phyloP scores from a whole-genome alignment of 2,888 invertebrate genomes.

The Trypoxylon attenuatum region DNA sequence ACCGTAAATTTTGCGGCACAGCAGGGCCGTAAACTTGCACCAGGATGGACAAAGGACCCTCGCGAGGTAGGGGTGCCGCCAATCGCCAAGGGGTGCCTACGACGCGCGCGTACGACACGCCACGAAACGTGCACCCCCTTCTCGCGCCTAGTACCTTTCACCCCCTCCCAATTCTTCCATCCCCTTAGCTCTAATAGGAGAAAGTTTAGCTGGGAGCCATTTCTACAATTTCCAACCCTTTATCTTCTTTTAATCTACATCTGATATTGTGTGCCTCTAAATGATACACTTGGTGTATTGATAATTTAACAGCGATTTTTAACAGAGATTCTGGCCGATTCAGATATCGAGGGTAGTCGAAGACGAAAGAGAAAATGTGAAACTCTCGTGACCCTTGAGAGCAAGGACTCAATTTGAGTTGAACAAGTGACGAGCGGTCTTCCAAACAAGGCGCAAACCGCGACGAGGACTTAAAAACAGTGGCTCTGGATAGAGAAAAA shows the following conservation, averaged over 20 bases:
- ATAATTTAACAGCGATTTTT: too few species aligned
- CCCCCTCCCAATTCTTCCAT: background rate
- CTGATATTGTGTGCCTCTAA: too few species aligned
- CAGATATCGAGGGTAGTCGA: background rate
- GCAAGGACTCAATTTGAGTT: background rate
- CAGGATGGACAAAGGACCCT: conserved; percentile 38
- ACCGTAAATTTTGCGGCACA: conserved; percentile 65
- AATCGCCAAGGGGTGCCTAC: conserved; percentile 29
- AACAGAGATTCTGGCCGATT: too few species aligned
- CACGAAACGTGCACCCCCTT: conserved; percentile 4
- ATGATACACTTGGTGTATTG: too few species aligned
- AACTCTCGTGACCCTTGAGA: background rate
- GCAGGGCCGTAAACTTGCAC: conserved; percentile 58
- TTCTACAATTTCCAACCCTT: background rate
- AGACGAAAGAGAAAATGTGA: background rate
- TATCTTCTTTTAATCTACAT: too few species aligned
- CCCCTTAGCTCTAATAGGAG: too few species aligned
- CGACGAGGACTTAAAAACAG: conserved; percentile 15
- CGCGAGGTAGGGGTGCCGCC: conserved; percentile 21
- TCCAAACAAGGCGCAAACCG: conserved; percentile 3
- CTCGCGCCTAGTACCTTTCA: background rate
- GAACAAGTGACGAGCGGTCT: conserved; percentile 16
- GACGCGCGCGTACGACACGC: conserved; percentile 27
- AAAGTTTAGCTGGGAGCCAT: too few species aligned
- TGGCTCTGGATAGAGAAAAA: background rate